phyloP scores from a whole-genome alignment of 2,888 invertebrate species.

The Aspidiotus destructor region DNA sequence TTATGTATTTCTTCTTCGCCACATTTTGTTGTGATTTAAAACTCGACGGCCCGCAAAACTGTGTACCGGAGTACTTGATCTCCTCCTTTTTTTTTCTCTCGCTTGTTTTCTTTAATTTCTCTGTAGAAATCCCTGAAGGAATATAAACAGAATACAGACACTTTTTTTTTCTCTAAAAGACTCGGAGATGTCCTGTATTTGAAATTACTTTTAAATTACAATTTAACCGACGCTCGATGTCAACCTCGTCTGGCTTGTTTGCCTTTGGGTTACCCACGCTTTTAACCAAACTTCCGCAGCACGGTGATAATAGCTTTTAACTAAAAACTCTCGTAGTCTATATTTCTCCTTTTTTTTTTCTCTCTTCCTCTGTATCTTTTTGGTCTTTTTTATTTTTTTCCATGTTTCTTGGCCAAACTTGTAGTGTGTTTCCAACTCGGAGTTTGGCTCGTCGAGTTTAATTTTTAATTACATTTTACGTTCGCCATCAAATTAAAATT shows the following conservation, averaged over 20 bases:
- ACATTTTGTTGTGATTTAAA: constrained; percentile 1
- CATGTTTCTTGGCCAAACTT: not conserved
- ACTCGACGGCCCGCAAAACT: not conserved
- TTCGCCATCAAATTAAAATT: not conserved
- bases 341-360: not conserved
- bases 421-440: not conserved
- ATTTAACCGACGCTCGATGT: constrained; percentile 27
- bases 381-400: not conserved
- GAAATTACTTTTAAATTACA: constrained; percentile 30
- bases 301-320: constrained; percentile 28
- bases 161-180: constrained; percentile 8
- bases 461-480: constrained; percentile 3
- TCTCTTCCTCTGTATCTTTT: not conserved
- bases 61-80: not conserved
- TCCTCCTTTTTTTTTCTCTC: constrained; percentile 14
- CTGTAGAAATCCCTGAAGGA: constrained; percentile 24
- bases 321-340: constrained; percentile 8
- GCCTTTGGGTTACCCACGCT: constrained; percentile 22
- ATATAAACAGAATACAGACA: constrained; percentile 23
- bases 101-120: constrained; percentile 24
- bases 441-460: not conserved
- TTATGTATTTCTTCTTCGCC: constrained; percentile 19
- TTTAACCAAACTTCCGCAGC: constrained; percentile 26
- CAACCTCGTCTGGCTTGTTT: constrained; percentile 27
- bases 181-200: constrained; percentile 25